Evolutionary conservation across 2,888 invertebrate genomes (phyloP).

Genomic region (Ryuthela nishihirai): DNA sequence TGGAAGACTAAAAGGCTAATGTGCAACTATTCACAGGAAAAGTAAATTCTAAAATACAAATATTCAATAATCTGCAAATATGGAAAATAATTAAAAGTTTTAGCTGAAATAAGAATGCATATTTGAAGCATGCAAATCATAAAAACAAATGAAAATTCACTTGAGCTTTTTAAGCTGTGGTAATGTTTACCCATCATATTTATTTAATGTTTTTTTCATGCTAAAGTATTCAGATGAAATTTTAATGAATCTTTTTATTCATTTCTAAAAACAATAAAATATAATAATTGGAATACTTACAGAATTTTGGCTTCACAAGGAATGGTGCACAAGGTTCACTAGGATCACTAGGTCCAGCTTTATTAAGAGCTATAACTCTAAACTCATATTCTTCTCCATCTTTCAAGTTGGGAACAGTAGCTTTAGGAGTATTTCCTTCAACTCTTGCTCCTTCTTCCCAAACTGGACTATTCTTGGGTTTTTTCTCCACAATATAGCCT

Average conservation of each 20-base stretch:
- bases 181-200: too few relatives aligned
- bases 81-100: background rate
- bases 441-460: conserved; percentile 89
- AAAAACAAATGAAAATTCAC: too few relatives aligned
- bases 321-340: conserved; percentile 51
- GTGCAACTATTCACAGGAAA: too few relatives aligned
- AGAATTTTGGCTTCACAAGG: conserved; percentile 51
- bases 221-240: too few relatives aligned
- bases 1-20: too few relatives aligned
- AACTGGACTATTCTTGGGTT: conserved; percentile 51
- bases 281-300: conserved; percentile 35
- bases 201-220: too few relatives aligned
- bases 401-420: conserved; percentile 74
- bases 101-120: background rate
- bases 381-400: conserved; percentile 94
- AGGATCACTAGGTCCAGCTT: conserved; percentile 78
- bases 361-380: conserved; percentile 87
- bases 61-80: too few relatives aligned
- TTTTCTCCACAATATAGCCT: conserved; percentile 82
- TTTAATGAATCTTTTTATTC: too few relatives aligned
- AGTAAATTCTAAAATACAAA: too few relatives aligned
- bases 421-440: conserved; percentile 45
- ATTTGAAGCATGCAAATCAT: background rate
- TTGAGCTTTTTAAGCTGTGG: too few relatives aligned
- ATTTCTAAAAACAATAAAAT: too few relatives aligned